Percentiles rank a stretch among this genome's conserved stretches.
phyloP scores from a whole-genome alignment of 2,888 invertebrate species.

The Tenthredo scrophulariae region DNA sequence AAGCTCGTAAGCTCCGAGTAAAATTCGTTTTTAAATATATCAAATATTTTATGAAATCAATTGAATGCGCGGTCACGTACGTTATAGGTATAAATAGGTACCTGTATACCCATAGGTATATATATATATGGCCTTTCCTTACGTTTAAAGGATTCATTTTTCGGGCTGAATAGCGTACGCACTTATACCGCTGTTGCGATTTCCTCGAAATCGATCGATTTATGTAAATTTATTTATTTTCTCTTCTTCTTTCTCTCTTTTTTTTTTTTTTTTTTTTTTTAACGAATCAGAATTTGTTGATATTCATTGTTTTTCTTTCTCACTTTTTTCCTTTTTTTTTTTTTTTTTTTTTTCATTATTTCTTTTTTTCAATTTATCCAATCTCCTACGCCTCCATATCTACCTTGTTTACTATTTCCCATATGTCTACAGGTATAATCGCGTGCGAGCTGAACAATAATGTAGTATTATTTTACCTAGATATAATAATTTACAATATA shows the following conservation, averaged over 20 bases:
- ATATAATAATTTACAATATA: not conserved
- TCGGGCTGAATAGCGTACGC: not conserved
- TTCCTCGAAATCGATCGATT: not conserved
- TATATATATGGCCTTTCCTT: not conserved
- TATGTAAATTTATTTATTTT: not conserved
- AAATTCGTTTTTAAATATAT: constrained; percentile 3
- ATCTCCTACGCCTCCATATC: not conserved
- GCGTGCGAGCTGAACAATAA: not conserved
- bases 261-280: not conserved
- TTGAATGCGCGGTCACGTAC: constrained; percentile 41
- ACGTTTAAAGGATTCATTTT: not conserved
- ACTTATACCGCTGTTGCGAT: not conserved
- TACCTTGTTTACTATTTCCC: not conserved
- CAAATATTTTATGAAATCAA: not conserved
- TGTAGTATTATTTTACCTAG: not conserved
- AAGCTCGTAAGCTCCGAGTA: constrained; percentile 5
- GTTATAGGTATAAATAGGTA: not conserved
- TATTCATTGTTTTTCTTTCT: not conserved
- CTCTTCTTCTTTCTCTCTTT: not conserved
- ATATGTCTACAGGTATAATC: not conserved
- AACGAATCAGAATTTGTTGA: not conserved
- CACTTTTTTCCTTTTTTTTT: not conserved
- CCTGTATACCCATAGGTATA: no score
- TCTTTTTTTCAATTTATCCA: not conserved
- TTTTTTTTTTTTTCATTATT: not conserved